Evolutionary conservation across 2,797 vertebrate genomes (phyloP), one percentile per base, ranked within the genome.

Genomic region (Sebastes oblongus): DNA sequence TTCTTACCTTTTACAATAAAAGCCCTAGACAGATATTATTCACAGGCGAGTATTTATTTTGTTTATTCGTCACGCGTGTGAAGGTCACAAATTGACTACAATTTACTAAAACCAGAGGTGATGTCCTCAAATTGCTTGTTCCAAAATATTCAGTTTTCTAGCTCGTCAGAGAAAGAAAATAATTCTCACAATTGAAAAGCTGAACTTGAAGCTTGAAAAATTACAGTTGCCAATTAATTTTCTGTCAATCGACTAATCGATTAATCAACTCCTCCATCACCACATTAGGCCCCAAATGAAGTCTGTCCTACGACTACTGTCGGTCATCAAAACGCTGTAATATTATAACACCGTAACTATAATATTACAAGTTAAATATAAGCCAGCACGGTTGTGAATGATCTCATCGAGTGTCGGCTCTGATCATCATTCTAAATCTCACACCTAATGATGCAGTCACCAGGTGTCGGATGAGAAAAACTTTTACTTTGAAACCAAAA

Each of bases 401-500:
- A 86, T 50, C 9, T 68, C 16, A 56, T 22, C n/a, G 36, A 4
- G 32, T 68, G 52, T 22, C n/a, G 30, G 5, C 39, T 68, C 39
- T 29, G 29, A 66, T 25, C 22, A 6, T 32, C 22, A 14, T 25
- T 34, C 20, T 54, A 11, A 68, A 68, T 34, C 32, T 66, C 14
- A 72, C 25, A 73, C 55, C 42, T 61, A 52, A 80, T 77, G 71
- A 87, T 74, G 60, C 29, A 34, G 25, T 56, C 56, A 77, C 61
- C 72, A 76, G 73, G 58, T 87, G 73, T 34, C 61, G 52, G 56
- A 68, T 69, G 72, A 79, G 34, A n/a, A 59, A 54, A 72, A 55
- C 32, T 62, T 60, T 75, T 64, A 46, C 75, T 83, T 83, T 87
- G 76, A 85, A 89, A 85, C 80, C 5, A 20, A 84, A 85, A 85